These are phyloP conservation scores for Brachymystax lenok DNA, from an alignment of 2,797 vertebrate species.

Conservation along the genomic window DNA sequence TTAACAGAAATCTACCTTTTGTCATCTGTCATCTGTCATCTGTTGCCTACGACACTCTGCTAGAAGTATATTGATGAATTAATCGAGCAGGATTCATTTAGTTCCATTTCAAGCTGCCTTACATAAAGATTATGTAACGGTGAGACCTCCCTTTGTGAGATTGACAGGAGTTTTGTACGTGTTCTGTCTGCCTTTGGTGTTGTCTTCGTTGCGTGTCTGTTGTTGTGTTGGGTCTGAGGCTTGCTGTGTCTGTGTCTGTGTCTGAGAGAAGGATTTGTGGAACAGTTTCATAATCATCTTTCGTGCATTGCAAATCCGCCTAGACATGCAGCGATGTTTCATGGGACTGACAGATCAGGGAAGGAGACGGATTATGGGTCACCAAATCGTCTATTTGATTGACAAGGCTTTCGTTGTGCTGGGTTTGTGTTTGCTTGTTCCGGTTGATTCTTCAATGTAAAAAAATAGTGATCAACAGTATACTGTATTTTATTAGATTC, in stretches of 20 bases:
- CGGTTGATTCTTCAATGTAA: too few species aligned
- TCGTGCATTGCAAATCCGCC: constrained; percentile 23
- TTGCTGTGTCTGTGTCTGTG: constrained; percentile 35
- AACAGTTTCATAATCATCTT: constrained; percentile 31
- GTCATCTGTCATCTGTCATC: not conserved
- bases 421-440: not conserved
- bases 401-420: not conserved
- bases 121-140: constrained; percentile 22
- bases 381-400: not conserved
- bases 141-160: not conserved
- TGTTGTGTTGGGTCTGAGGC: not conserved
- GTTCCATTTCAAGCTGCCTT: constrained; percentile 41
- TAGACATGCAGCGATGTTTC: constrained; percentile 15
- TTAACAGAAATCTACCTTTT: not conserved
- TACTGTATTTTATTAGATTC: too few species aligned
- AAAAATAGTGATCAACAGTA: too few species aligned
- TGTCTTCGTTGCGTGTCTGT: not conserved
- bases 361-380: not conserved
- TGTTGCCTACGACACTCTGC: not conserved
- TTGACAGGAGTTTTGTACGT: not conserved
- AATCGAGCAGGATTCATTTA: constrained; percentile 51
- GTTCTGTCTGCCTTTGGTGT: not conserved
- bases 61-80: constrained; percentile 34
- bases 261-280: constrained; percentile 39
- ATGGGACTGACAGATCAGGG: not conserved